Base-by-base conservation (phyloP, 2,797 vertebrate species). In the Phyllotis vaccarum region DNA sequence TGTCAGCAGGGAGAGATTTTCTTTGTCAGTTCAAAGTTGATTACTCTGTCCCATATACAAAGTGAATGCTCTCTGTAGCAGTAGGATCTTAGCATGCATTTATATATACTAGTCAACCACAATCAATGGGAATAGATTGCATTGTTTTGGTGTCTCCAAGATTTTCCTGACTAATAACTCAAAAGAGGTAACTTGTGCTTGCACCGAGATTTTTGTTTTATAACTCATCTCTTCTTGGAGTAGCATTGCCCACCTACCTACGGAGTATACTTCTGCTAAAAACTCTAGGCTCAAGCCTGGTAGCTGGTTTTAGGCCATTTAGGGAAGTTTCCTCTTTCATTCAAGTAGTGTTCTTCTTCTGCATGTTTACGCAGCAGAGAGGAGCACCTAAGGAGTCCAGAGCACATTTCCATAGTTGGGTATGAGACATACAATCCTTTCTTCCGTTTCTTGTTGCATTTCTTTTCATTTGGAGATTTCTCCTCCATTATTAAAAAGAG, bases 371-470 rank as follows among this genome's bases (percentile, higher is more conserved):
- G 86, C 0, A 83, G 21, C 19, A 74, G 27, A 66, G 6, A 89
- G 40, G 17, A 52, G 5, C 27, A 93, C 12, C 78, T 66, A 79
- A 85, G 40, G 9, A 79, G 29, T 49, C 70, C 49, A 24, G 89
- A 94, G 60, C 16, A 40, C 13, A 78, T 76, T 88, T 75, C 49
- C 12, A 49, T 37, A 79, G 21, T 13, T 49, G 66, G 68, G 1
- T 75, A 82, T 93, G 29, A 96, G 66, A 79, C 19, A 49, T 85
- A 31, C 14, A 10, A 91, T 95, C 43, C 5, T 81, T 64, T 92
- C 52, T n/a, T 89, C 12, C 4, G 9, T 5, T 86, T 92, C 94
- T 91, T 56, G 13, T 43, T n/a, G 54, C 3, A 37, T 6, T 76
- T 79, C 27, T 76, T 74, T 78, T 93, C 62, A 75, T 74, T 56